Evolutionary conservation across 2,888 invertebrate species (phyloP), one percentile per base, ranked within the genome.

Genomic region (Mesoligia furuncula): DNA sequence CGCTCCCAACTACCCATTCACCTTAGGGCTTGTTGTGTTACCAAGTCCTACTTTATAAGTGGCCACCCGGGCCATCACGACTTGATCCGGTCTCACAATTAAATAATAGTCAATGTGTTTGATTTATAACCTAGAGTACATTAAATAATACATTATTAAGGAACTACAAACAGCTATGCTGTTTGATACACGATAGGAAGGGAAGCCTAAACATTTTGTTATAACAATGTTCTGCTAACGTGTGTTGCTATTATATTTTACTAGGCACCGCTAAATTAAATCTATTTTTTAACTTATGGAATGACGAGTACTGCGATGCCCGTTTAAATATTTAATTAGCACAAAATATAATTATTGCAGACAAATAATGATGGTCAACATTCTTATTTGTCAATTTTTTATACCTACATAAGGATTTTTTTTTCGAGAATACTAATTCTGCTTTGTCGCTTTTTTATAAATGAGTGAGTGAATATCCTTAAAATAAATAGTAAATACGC

Each of bases 211-310:
- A 36, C 13, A 61, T 64, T 71, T 74, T 42, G 13, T 31, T 24
- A 65, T 45, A 66, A 9, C 65, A 72, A 74, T 71, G 20, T 69
- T 67, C 7, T 27, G 24, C 9, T 36, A n/a, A 59, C n/a, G 72
- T 27, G 54, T 42, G 27, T 86, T 83, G 86, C 84, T 86, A 80
- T 71, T 64, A 66, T 77, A 80, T 80, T 74, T 72, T 70, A 69
- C 57, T 20, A 85, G 86, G 85, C 84, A 86, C 65, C 77, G 65
- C 84, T 59, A 36, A 59, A 86, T 66, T 80, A 76, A 79, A 48
- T 9, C 75, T 83, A 83, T 59, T 39, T 65, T 13, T 65, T 57
- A 79, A 54, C 3, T 79, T 76, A 80, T 79, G 86, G 86, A 85
- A 86, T 86, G 86, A 54, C 51, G 13, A 66, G 36, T 13, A 73